Percentiles rank a stretch among this genome's conserved stretches.
Conservation (phyloP, 1,140 invertebrate genomes). For the Papilio glaucus region DNA sequence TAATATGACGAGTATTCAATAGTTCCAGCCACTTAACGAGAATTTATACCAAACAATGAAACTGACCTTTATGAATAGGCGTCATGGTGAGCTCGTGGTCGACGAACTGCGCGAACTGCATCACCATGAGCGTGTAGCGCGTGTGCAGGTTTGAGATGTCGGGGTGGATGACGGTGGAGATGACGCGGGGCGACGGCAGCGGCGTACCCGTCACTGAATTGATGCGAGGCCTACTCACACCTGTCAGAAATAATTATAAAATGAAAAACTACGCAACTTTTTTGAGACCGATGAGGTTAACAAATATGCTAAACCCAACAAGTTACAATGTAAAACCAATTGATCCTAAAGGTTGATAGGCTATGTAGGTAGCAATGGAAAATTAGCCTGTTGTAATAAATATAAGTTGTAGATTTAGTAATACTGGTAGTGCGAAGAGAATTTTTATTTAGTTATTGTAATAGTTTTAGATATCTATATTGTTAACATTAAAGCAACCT, state of each 20-base stretch:
- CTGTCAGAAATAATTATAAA: constrained; percentile 60
- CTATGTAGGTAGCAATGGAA: too few relatives aligned
- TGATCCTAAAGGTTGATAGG: too few relatives aligned
- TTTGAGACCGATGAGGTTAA: too few relatives aligned
- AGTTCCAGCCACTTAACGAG: neutral
- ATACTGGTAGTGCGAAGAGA: too few relatives aligned
- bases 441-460: too few relatives aligned
- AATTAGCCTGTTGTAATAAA: too few relatives aligned
- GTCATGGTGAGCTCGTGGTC: constrained; percentile 97
- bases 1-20: neutral
- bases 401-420: too few relatives aligned
- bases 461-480: too few relatives aligned
- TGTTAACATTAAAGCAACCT: too few relatives aligned
- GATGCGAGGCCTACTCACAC: constrained; percentile 89
- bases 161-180: constrained; percentile 94
- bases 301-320: too few relatives aligned
- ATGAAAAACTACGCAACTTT: neutral
- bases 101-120: constrained; percentile 96
- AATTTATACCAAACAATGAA: constrained; percentile 1
- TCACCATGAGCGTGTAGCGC: constrained; percentile 95
- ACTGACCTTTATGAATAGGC: constrained; percentile 91
- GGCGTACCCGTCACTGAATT: constrained; percentile 89
- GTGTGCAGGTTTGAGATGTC: constrained; percentile 94
- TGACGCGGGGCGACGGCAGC: constrained; percentile 91
- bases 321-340: too few relatives aligned